Evolutionary conservation across 2,797 vertebrate species (phyloP).

Genomic region (Sebastes paucispinis): DNA sequence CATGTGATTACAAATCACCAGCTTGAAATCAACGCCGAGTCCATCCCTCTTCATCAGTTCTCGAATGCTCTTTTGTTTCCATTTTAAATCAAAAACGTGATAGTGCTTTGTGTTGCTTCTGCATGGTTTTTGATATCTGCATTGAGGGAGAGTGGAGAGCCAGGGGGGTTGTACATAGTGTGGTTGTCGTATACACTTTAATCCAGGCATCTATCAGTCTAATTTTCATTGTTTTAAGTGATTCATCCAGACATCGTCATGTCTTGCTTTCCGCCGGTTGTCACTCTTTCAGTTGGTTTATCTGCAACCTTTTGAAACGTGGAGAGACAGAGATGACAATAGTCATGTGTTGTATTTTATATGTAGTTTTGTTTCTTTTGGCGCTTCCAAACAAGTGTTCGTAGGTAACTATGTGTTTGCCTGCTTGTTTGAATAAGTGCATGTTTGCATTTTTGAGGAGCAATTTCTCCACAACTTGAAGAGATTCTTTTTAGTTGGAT

Average conservation of each 20-base stretch:
- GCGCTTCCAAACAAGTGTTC: slow-evolving; percentile 15
- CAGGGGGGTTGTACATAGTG: background rate
- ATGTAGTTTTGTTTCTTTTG: slow-evolving; percentile 12
- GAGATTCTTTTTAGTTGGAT: background rate
- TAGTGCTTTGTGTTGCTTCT: slow-evolving; percentile 50
- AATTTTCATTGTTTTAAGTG: slow-evolving; percentile 35
- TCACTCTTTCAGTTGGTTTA: slow-evolving; percentile 30
- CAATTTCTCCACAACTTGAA: background rate
- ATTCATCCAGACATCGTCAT: slow-evolving; percentile 49
- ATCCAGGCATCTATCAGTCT: slow-evolving; percentile 32
- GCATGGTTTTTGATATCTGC: slow-evolving; percentile 66
- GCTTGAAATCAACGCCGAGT: slow-evolving; percentile 42
- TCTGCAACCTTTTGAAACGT: background rate
- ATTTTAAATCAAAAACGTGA: slow-evolving; percentile 50
- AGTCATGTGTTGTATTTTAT: background rate
- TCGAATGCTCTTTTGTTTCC: slow-evolving; percentile 38
- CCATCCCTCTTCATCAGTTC: slow-evolving; percentile 57
- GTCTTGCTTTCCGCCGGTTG: slow-evolving; percentile 36
- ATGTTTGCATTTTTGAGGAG: slow-evolving; percentile 42
- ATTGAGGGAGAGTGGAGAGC: slow-evolving; percentile 39
- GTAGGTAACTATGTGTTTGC: slow-evolving; percentile 6
- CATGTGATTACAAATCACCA: slow-evolving; percentile 49
- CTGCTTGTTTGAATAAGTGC: slow-evolving; percentile 45
- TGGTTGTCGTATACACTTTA: slow-evolving; percentile 4
- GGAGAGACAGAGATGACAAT: slow-evolving; percentile 7